phyloP scores from a whole-genome alignment of 2,797 vertebrate genomes.

The Pangasius djambal region DNA sequence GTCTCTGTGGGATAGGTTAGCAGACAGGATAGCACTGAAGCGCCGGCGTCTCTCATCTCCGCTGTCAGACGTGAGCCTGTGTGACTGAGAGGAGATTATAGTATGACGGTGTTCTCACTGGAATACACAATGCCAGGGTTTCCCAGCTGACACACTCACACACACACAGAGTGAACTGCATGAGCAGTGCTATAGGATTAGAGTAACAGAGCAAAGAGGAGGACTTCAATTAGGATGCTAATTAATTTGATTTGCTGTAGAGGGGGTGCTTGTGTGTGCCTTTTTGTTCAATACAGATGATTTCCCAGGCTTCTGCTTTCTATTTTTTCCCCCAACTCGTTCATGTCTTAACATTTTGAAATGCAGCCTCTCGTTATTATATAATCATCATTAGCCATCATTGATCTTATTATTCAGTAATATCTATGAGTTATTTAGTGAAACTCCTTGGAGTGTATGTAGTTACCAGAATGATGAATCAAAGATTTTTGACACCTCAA shows the following conservation, averaged over 20 bases:
- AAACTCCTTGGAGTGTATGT: too few species aligned
- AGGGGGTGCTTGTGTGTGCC: not conserved
- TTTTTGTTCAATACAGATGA: not conserved
- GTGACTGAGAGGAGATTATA: constrained; percentile 36
- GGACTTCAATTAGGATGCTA: constrained; percentile 29
- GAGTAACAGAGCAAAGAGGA: constrained; percentile 32
- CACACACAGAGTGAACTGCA: not conserved
- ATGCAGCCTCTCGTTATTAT: too few species aligned
- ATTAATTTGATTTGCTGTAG: constrained; percentile 27
- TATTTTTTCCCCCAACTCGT: not conserved
- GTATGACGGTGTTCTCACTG: constrained; percentile 27
- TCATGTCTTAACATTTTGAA: not conserved
- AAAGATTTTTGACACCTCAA: not conserved
- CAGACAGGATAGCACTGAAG: constrained; percentile 15
- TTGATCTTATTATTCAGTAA: not conserved
- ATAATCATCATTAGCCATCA: not conserved
- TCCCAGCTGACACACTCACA: constrained; percentile 14
- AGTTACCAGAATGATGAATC: not conserved
- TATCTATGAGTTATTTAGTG: not conserved
- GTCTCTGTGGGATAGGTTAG: constrained; percentile 17
- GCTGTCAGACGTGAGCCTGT: constrained; percentile 20
- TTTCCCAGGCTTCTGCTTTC: not conserved
- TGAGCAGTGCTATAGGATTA: constrained; percentile 22
- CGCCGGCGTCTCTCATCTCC: constrained; percentile 13
- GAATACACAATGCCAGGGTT: constrained; percentile 23